Evolutionary conservation across 2,113 vertebrate genomes (phyloP).

Genomic region (Symphodus melops): DNA sequence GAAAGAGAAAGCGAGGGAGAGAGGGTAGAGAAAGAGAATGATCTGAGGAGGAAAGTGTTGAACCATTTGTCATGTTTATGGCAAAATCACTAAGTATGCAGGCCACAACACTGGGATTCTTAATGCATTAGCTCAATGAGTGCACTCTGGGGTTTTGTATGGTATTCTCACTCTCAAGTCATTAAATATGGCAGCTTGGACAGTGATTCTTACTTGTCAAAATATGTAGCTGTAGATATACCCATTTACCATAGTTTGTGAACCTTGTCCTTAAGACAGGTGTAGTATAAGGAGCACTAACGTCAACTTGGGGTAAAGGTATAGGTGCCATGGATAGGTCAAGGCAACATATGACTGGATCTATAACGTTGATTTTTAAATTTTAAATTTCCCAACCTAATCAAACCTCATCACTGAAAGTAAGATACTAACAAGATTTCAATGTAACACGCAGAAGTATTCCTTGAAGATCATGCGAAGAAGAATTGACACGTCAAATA

Average conservation of each 20-base stretch:
- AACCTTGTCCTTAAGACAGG: neutral
- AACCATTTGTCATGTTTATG: conserved; percentile 56
- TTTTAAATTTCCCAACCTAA: too few relatives aligned
- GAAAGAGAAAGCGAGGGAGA: neutral
- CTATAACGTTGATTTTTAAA: too few relatives aligned
- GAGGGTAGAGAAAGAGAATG: neutral
- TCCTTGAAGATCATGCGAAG: neutral
- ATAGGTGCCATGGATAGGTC: neutral
- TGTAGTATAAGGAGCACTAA: neutral
- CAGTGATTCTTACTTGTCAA: neutral
- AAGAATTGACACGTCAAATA: neutral
- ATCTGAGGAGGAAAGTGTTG: conserved; percentile 32
- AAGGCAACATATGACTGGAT: too few relatives aligned
- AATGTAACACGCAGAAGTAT: too few relatives aligned
- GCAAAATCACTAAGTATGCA: conserved; percentile 43
- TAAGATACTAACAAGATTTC: neutral
- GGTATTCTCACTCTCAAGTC: neutral
- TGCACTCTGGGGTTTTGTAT: conserved; percentile 26
- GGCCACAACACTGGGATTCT: conserved; percentile 34
- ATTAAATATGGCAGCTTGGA: neutral
- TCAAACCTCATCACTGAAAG: neutral
- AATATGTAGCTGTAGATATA: neutral
- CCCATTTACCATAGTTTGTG: neutral
- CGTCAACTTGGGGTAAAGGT: neutral
- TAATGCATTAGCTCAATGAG: conserved; percentile 44